Conservation (phyloP, 2,888 invertebrate genomes). For the Drosophila koepferae region DNA sequence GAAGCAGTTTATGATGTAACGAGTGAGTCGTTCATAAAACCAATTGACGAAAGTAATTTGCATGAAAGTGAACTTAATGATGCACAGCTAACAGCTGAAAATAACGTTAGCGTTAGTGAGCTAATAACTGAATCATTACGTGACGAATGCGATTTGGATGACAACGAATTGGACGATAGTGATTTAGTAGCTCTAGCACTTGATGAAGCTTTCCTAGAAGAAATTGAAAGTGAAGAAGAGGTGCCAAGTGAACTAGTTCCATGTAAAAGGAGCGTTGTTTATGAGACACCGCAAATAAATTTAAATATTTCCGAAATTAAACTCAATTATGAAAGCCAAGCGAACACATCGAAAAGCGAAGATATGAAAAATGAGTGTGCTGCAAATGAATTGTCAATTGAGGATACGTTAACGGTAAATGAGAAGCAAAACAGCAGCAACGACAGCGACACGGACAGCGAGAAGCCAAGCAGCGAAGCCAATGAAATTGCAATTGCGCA, state of each 20-base stretch:
- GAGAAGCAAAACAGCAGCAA: neutral
- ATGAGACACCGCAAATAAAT: slow-evolving; percentile 79
- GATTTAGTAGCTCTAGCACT: slow-evolving; percentile 12
- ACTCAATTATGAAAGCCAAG: slow-evolving; percentile 71
- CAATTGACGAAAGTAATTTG: neutral
- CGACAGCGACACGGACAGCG: neutral
- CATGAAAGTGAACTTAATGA: slow-evolving; percentile 21
- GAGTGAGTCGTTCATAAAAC: slow-evolving; percentile 35
- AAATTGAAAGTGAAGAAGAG: slow-evolving; percentile 18
- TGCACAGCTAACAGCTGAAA: slow-evolving; percentile 39
- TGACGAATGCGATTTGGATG: neutral
- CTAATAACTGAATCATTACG: slow-evolving; percentile 18
- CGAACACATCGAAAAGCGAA: slow-evolving; percentile 12
- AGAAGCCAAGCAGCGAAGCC: slow-evolving; percentile 4
- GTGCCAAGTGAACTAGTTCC: slow-evolving; percentile 7
- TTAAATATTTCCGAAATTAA: slow-evolving; percentile 79
- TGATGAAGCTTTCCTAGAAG: slow-evolving; percentile 33
- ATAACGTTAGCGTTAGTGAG: slow-evolving; percentile 19
- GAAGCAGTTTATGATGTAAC: slow-evolving; percentile 53
- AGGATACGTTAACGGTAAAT: slow-evolving; percentile 9
- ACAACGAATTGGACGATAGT: slow-evolving; percentile 26
- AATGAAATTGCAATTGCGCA: slow-evolving; percentile 32
- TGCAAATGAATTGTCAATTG: slow-evolving; percentile 38
- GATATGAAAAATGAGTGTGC: neutral
- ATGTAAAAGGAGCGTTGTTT: slow-evolving; percentile 72